Evolutionary conservation across 2,113 vertebrate genomes (phyloP).

Genomic region (Phocoena sinus): DNA sequence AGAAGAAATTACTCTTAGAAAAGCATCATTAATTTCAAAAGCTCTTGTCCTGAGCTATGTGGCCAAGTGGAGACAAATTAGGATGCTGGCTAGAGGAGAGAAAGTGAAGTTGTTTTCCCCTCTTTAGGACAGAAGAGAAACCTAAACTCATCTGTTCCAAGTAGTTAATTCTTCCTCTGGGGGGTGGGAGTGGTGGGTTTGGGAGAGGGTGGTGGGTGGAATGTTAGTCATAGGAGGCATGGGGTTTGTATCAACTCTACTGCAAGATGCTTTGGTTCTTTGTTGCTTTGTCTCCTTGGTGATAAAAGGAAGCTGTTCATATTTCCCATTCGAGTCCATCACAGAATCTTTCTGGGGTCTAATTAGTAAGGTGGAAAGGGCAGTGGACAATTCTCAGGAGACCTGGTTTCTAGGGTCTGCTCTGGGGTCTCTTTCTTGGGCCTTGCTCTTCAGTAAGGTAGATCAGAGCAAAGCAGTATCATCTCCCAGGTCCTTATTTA

Average conservation of each 20-base stretch:
- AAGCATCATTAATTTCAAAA: slow-evolving; percentile 60
- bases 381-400: background rate
- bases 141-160: background rate
- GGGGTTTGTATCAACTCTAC: background rate
- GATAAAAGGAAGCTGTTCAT: background rate
- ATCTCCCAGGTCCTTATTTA: background rate
- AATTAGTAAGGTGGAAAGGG: slow-evolving; percentile 4
- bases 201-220: background rate
- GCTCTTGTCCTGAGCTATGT: slow-evolving; percentile 33
- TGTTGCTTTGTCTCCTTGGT: background rate
- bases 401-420: background rate
- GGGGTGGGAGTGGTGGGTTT: background rate
- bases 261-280: background rate
- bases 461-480: background rate
- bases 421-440: background rate
- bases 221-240: background rate
- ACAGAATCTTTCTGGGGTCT: background rate
- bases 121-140: background rate
- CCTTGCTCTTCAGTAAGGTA: background rate
- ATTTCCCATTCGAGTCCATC: background rate
- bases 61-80: slow-evolving; percentile 41
- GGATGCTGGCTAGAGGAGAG: slow-evolving; percentile 2
- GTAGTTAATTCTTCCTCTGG: background rate
- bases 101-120: background rate
- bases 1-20: slow-evolving; percentile 57